Evolutionary conservation across 2,113 vertebrate species (phyloP), one percentile per base, ranked within the genome.

Genomic region (Alethe diademata): DNA sequence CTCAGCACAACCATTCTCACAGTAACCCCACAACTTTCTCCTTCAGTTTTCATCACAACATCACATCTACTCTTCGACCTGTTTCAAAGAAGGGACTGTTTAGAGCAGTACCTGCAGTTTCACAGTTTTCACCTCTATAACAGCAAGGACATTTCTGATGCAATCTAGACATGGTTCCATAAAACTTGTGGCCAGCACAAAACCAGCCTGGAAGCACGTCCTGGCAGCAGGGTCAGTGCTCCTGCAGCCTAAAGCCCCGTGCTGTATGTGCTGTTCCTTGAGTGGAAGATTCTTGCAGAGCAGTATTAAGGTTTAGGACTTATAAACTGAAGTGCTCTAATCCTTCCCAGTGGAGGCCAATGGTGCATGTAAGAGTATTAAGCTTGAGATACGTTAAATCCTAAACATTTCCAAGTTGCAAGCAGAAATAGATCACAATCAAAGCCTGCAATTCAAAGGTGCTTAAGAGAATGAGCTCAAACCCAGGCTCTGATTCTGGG

Each of bases 291-390:
- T 65, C 84, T 90, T 95, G 78, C 86, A 80, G 35, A 88, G 71
- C 50, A 78, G 71, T 15, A 74, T 88, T 90, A 71, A 73, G 64
- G 71, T 86, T 95, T 83, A 86, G 67, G 56, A 76, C 90, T 94
- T 75, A 81, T 19, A 90, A 84, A 84, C 42, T 73, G 71, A 93
- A 81, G 74, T 74, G 51, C 51, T 94, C 75, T 88, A 92, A 93
- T 86, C 92, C 90, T 74, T 87, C 83, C 88, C 88, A 94, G 64
- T 8, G 78, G 75, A 92, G 75, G 75, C 82, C 95, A 86, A 26
- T 29, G 71, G 92, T 74, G 90, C 92, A 90, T 86, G 88, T 83
- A 88, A 94, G 93, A 88, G 82, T 19, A 93, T 92, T 93, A 95
- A 94, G 58, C 36, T 70, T 9, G 11, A 54, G 87, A 74, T 83